Base-by-base conservation (phyloP, 2,113 vertebrate species). In the Marmota monax region DNA sequence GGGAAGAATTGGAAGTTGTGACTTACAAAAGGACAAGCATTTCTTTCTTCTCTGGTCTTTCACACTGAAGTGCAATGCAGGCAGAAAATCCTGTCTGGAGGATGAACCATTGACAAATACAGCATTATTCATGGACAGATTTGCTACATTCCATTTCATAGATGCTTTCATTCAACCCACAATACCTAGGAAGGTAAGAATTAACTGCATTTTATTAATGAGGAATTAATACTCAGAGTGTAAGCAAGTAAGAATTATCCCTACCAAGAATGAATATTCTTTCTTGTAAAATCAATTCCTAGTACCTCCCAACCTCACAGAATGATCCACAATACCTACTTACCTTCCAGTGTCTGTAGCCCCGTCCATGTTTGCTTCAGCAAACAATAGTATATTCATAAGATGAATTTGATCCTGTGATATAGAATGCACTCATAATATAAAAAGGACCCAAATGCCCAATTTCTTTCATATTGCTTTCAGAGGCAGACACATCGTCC, bases 261-360 rank as follows among this genome's bases (percentile, higher is more conserved):
- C 9, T 69, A n/a, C 14, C 5, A 20, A 34, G 22, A 63, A 80
- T 16, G 32, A 13, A 17, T 65, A 95, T 88, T 77, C 37, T 67
- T 77, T 78, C n/a, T 42, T 74, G 5, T 65, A 84, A 63, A 85
- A 84, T 73, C 25, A 39, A 10, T 23, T 45, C 51, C 32, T 2
- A 11, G 70, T n/a, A 32, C 14, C 7, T n/a, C 17, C 42, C 58
- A 27, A 3, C 17, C 70, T 58, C 32, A 45, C 69, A 92, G 48
- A 70, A 67, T 88, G 34, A 34, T 61, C 4, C 23, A 10, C 4
- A 18, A n/a, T 17, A 37, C 96, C 84, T 97, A 45, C 45, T 45
- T 45, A 99, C 99, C 99, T 99, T 96, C 97, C 92, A 98, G 98
- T n/a, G 92, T 98, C 98, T 99, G 98, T 5, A 96, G 98, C 67